Evolutionary conservation across 1,140 invertebrate species (phyloP).

Genomic region (Melanaphis sacchari): DNA sequence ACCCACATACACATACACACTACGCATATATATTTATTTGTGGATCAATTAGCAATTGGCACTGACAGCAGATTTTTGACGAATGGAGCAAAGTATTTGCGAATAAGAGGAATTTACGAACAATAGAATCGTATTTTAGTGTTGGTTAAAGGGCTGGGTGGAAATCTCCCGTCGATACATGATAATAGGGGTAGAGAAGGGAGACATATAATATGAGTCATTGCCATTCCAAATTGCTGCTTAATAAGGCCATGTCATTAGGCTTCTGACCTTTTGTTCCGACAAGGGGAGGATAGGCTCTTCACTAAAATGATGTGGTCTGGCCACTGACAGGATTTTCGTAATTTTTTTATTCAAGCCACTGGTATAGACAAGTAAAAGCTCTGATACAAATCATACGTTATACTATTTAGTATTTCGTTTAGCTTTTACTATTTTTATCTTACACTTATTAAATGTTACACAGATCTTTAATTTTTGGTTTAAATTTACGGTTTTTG

Average conservation of each 20-base stretch:
- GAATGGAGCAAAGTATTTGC: neutral
- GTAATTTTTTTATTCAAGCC: neutral
- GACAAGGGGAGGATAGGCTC: neutral
- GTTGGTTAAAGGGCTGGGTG: neutral
- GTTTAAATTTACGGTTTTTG: neutral
- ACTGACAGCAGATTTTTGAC: neutral
- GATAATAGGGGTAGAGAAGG: slow-evolving; percentile 27
- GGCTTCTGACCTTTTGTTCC: slow-evolving; percentile 48
- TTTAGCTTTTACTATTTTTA: neutral
- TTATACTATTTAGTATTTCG: neutral
- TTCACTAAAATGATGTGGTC: slow-evolving; percentile 31
- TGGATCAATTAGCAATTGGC: neutral
- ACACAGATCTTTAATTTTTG: neutral
- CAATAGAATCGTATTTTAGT: slow-evolving; percentile 2
- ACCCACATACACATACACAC: neutral
- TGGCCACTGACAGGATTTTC: neutral
- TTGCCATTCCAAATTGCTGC: slow-evolving; percentile 45
- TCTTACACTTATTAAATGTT: neutral
- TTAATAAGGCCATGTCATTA: slow-evolving; percentile 56
- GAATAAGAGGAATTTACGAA: neutral
- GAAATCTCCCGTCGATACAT: slow-evolving; percentile 22
- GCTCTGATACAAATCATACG: neutral
- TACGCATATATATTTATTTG: neutral
- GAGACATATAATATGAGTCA: slow-evolving; percentile 45
- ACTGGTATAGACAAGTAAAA: neutral